These are phyloP conservation scores for Mamestra brassicae DNA, from an alignment of 2,888 invertebrate species.

Conservation along the genomic window DNA sequence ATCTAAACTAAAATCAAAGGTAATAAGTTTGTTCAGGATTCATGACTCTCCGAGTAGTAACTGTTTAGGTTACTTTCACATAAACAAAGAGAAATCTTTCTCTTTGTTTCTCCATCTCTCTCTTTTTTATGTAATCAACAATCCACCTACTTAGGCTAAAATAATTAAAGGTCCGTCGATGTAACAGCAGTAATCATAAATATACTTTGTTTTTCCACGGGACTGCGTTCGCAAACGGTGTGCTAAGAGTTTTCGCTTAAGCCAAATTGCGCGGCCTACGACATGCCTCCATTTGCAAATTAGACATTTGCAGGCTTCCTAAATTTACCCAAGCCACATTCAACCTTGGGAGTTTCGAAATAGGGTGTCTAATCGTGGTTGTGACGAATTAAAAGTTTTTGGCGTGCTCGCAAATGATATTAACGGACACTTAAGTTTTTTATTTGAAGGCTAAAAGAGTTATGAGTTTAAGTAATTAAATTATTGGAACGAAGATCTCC, in stretches of 20 bases:
- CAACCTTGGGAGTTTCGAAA: slow-evolving; percentile 48
- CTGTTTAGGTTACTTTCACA: no score
- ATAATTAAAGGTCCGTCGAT: slow-evolving; percentile 52
- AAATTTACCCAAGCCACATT: slow-evolving; percentile 58
- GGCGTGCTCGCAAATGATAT: slow-evolving; percentile 69
- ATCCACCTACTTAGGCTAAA: slow-evolving; percentile 48
- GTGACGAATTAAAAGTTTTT: slow-evolving; percentile 47
- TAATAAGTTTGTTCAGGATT: neutral
- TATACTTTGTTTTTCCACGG: slow-evolving; percentile 73
- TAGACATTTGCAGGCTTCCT: slow-evolving; percentile 77
- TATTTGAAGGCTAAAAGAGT: slow-evolving; percentile 67
- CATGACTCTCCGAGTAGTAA: neutral
- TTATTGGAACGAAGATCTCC: slow-evolving; percentile 56
- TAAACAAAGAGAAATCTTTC: no score
- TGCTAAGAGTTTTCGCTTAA: slow-evolving; percentile 85
- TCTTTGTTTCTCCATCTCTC: neutral
- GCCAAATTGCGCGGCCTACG: slow-evolving; percentile 87
- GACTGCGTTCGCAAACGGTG: slow-evolving; percentile 77
- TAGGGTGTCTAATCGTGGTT: slow-evolving; percentile 48
- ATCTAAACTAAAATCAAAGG: neutral
- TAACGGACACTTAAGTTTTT: slow-evolving; percentile 71
- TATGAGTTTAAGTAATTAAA: slow-evolving; percentile 70
- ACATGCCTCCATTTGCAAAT: slow-evolving; percentile 90
- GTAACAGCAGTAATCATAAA: slow-evolving; percentile 63
- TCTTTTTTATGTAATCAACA: slow-evolving; percentile 29